Percentiles rank a stretch among this genome's conserved stretches.
Conservation (phyloP, 2,888 invertebrate species). For the Rhagium mordax region DNA sequence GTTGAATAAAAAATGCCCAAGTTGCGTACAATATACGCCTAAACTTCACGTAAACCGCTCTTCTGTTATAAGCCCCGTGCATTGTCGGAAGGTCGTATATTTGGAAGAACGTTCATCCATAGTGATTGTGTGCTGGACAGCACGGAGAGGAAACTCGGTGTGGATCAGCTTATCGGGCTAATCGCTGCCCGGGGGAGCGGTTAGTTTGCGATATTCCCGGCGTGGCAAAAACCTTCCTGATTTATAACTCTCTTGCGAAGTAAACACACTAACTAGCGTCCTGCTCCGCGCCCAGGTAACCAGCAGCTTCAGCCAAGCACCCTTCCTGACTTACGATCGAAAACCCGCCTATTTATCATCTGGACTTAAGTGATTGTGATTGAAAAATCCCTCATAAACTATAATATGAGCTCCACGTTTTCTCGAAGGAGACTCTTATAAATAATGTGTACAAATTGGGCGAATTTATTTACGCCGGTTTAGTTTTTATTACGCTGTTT, state of each 20-base stretch:
- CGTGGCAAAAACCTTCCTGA: slow-evolving; percentile 60
- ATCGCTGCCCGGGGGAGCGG: slow-evolving; percentile 64
- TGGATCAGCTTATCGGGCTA: slow-evolving; percentile 64
- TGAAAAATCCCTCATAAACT: slow-evolving; percentile 58
- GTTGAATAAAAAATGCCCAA: background rate
- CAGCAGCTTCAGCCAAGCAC: slow-evolving; percentile 38
- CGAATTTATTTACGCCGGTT: slow-evolving; percentile 15
- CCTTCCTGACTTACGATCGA: slow-evolving; percentile 53
- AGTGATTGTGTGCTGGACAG: slow-evolving; percentile 44
- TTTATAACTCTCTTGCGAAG: slow-evolving; percentile 62
- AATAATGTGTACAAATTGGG: slow-evolving; percentile 30
- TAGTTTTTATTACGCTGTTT: slow-evolving; percentile 16
- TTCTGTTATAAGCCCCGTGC: slow-evolving; percentile 29
- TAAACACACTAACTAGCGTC: slow-evolving; percentile 60
- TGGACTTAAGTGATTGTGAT: slow-evolving; percentile 58
- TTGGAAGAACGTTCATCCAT: slow-evolving; percentile 48
- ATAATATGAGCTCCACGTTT: slow-evolving; percentile 45
- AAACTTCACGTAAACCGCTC: slow-evolving; percentile 8
- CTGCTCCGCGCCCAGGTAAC: slow-evolving; percentile 49
- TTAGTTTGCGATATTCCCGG: slow-evolving; percentile 62
- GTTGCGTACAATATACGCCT: background rate
- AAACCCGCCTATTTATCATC: slow-evolving; percentile 55
- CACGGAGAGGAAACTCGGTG: slow-evolving; percentile 44
- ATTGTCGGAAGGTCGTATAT: slow-evolving; percentile 45
- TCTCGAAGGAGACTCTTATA: slow-evolving; percentile 32